These are phyloP conservation scores for Thecophora atra DNA, from an alignment of 2,888 invertebrate species.

Conservation along the genomic window DNA sequence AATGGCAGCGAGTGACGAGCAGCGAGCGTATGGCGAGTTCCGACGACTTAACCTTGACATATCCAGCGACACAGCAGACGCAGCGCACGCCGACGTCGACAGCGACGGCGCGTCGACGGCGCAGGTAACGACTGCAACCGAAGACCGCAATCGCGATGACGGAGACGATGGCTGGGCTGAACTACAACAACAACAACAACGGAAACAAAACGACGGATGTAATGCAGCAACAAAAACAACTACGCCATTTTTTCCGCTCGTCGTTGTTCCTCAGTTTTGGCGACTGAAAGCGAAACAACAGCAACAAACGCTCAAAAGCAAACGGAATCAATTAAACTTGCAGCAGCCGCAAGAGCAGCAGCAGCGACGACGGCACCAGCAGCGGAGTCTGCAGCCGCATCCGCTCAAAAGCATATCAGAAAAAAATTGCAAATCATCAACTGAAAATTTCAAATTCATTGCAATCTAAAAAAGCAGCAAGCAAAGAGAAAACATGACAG, in stretches of 20 bases:
- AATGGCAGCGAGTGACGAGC: too few species aligned
- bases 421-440: neutral
- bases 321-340: neutral
- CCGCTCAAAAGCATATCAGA: neutral
- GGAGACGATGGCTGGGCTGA: slow-evolving; percentile 20
- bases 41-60: slow-evolving; percentile 55
- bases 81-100: slow-evolving; percentile 55
- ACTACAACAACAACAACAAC: slow-evolving; percentile 3
- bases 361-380: slow-evolving; percentile 5
- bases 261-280: too few species aligned
- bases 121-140: slow-evolving; percentile 39
- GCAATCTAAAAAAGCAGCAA: neutral
- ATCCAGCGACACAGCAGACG: slow-evolving; percentile 46
- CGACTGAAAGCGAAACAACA: neutral
- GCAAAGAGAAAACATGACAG: neutral
- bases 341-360: slow-evolving; percentile 1
- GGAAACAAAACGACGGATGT: neutral
- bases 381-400: neutral
- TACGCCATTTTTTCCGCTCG: too few species aligned
- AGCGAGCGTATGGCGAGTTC: slow-evolving; percentile 16
- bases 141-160: slow-evolving; percentile 29
- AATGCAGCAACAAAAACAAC: too few species aligned
- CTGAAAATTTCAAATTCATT: neutral
- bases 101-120: slow-evolving; percentile 40
- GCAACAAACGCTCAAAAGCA: slow-evolving; percentile 5